Evolutionary conservation across 1,140 invertebrate genomes (phyloP).

Genomic region (Bombus huntii): DNA sequence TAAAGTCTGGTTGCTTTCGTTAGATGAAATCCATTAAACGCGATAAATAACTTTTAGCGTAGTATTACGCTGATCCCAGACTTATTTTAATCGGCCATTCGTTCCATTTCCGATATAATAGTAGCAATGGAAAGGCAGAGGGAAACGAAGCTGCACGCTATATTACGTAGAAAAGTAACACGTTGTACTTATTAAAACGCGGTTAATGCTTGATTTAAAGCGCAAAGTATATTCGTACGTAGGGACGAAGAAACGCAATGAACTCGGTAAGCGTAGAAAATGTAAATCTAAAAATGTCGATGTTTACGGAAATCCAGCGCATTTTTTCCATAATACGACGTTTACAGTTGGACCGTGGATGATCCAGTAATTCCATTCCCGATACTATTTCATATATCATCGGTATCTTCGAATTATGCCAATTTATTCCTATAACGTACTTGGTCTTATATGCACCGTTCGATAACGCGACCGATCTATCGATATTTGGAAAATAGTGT

Average conservation of each 20-base stretch:
- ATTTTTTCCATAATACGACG: neutral
- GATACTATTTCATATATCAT: conserved; percentile 1
- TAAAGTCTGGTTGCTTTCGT: neutral
- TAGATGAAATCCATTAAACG: neutral
- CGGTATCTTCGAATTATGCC: conserved; percentile 18
- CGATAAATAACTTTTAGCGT: neutral
- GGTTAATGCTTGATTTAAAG: neutral
- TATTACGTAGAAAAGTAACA: neutral
- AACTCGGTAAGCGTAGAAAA: neutral
- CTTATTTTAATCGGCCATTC: neutral
- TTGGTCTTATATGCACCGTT: no score
- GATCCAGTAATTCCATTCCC: conserved; percentile 30
- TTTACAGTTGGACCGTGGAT: conserved; percentile 7
- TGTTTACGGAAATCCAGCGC: conserved; percentile 14
- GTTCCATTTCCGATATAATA: neutral
- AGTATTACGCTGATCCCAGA: neutral
- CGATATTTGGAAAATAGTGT: no score
- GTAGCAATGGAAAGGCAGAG: neutral
- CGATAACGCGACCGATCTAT: no score
- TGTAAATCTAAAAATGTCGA: no score
- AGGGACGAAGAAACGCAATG: neutral
- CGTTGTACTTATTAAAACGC: neutral
- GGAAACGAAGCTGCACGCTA: neutral
- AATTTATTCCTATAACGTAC: neutral
- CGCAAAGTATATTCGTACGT: neutral